Evolutionary conservation across 2,888 invertebrate species (phyloP).

Genomic region (Xanthostigma xanthostigma): DNA sequence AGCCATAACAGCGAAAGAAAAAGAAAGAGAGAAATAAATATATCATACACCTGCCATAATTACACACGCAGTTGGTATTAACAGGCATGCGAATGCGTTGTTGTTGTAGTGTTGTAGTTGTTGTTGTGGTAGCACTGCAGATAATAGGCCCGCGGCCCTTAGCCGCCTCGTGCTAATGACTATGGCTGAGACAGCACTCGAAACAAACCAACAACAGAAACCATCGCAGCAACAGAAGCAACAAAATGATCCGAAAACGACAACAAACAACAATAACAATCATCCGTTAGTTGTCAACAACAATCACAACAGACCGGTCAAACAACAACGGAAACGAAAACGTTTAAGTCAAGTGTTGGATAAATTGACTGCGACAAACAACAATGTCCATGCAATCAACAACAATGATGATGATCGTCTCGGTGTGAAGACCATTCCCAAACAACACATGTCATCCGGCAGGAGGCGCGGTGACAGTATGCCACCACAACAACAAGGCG

Average conservation of each 20-base stretch:
- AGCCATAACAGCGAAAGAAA: too few species aligned
- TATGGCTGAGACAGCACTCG: slow-evolving; percentile 52
- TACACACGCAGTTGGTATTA: too few species aligned
- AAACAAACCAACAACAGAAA: slow-evolving; percentile 34
- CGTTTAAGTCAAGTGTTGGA: slow-evolving; percentile 68
- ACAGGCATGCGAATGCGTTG: too few species aligned
- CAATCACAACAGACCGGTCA: slow-evolving; percentile 37
- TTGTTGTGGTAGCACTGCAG: slow-evolving; percentile 10
- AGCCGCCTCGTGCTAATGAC: slow-evolving; percentile 46
- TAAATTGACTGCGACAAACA: slow-evolving; percentile 43
- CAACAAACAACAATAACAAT: slow-evolving; percentile 38
- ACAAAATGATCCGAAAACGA: slow-evolving; percentile 27
- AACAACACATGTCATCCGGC: slow-evolving; percentile 22
- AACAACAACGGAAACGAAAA: slow-evolving; percentile 61
- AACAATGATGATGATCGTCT: slow-evolving; percentile 27
- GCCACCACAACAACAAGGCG: slow-evolving; percentile 20
- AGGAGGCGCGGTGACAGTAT: slow-evolving; percentile 10
- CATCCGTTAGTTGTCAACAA: slow-evolving; percentile 41
- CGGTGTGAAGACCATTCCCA: slow-evolving; percentile 16
- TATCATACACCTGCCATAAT: too few species aligned
- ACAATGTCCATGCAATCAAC: slow-evolving; percentile 29
- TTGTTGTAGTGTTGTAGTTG: too few species aligned
- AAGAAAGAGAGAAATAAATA: too few species aligned
- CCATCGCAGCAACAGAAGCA: slow-evolving; percentile 24
- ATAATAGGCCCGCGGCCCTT: slow-evolving; percentile 37